A percentile compares a stretch with the other conserved stretches of the same genome.
Evolutionary conservation across 2,113 vertebrate species (phyloP).

Genomic region (Chascanopsetta lugubris): DNA sequence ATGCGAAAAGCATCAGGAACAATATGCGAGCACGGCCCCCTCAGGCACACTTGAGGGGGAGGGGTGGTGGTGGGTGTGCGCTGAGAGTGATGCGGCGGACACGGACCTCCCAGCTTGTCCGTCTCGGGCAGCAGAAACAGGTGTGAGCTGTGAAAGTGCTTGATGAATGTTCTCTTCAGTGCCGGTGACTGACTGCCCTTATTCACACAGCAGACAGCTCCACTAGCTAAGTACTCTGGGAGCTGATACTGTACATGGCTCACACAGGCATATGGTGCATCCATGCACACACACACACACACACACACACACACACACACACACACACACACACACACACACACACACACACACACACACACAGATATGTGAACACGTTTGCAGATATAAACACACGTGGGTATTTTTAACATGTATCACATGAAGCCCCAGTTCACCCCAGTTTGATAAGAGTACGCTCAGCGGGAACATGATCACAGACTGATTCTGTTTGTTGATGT

Average conservation of each 20-base stretch:
- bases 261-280: slow-evolving; percentile 43
- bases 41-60: slow-evolving; percentile 57
- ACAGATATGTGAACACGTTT: background rate
- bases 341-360: background rate
- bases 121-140: slow-evolving; percentile 77
- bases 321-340: background rate
- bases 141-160: slow-evolving; percentile 73
- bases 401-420: slow-evolving; percentile 17
- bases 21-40: slow-evolving; percentile 49
- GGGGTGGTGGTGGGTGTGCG: too few species aligned
- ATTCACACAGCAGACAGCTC: slow-evolving; percentile 76
- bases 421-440: slow-evolving; percentile 2
- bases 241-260: slow-evolving; percentile 73
- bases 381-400: background rate
- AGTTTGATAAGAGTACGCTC: slow-evolving; percentile 25
- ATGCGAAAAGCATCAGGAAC: slow-evolving; percentile 57
- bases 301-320: background rate
- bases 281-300: slow-evolving; percentile 23
- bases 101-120: slow-evolving; percentile 62
- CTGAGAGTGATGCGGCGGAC: slow-evolving; percentile 68
- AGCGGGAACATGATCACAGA: slow-evolving; percentile 25
- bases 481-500: slow-evolving; percentile 53
- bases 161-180: slow-evolving; percentile 81
- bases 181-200: slow-evolving; percentile 78
- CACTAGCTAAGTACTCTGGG: slow-evolving; percentile 66